A percentile compares a stretch with the other conserved stretches of the same genome.
Conservation (phyloP, 2,888 invertebrate genomes). For the Tipula vernalis region DNA sequence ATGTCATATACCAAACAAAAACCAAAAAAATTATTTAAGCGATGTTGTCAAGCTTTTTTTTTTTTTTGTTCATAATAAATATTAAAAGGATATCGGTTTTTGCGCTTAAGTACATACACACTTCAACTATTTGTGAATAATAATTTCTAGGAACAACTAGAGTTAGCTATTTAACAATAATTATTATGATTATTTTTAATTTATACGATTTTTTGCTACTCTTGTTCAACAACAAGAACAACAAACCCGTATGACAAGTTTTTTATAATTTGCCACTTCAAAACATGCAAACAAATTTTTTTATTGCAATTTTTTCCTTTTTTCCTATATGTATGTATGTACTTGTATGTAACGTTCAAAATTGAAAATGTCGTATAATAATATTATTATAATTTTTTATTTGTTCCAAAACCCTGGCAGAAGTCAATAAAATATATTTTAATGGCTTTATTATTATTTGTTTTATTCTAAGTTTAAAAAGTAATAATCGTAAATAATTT, state of each 20-base stretch:
- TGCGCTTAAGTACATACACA: neutral
- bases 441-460: constrained; percentile 4
- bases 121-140: neutral
- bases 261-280: neutral
- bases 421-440: neutral
- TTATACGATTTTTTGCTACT: neutral
- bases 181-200: neutral
- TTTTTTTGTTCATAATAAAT: neutral
- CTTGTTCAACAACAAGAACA: neutral
- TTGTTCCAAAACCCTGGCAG: neutral
- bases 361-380: neutral
- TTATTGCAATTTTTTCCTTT: neutral
- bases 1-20: neutral
- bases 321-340: neutral
- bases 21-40: neutral
- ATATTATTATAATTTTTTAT: neutral
- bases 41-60: neutral
- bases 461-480: neutral
- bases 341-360: neutral
- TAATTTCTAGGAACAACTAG: neutral
- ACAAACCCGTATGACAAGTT: neutral
- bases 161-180: neutral
- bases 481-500: neutral
- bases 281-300: neutral
- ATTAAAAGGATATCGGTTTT: neutral